Percentiles rank a stretch among this genome's conserved stretches.
Evolutionary conservation across 2,888 invertebrate species (phyloP).

Genomic region (Troides oblongomaculatus): DNA sequence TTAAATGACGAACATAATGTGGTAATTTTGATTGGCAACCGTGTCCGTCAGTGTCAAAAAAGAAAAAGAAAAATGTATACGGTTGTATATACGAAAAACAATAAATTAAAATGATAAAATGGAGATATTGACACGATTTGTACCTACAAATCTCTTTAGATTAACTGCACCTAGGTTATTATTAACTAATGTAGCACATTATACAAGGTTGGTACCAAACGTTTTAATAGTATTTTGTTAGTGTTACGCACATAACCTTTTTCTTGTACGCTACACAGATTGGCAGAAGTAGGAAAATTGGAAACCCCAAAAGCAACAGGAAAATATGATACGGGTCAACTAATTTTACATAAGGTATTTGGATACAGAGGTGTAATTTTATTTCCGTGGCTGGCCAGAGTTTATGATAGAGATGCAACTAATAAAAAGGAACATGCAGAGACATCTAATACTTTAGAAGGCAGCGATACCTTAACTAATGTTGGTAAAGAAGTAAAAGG

Average conservation of each 20-base stretch:
- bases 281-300: constrained; percentile 96
- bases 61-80: constrained; percentile 1
- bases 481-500: constrained; percentile 94
- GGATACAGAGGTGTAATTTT: constrained; percentile 98
- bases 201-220: constrained; percentile 59
- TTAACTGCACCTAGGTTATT: constrained; percentile 63
- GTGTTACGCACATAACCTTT: constrained; percentile 64
- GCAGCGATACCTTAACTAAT: constrained; percentile 65
- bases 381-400: constrained; percentile 97
- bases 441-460: constrained; percentile 47
- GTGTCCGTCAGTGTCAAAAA: background rate
- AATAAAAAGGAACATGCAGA: constrained; percentile 81
- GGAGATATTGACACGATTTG: constrained; percentile 74
- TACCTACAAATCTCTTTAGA: constrained; percentile 61
- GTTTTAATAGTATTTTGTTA: constrained; percentile 30
- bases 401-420: constrained; percentile 94
- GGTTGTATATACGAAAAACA: constrained; percentile 50
- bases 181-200: constrained; percentile 67
- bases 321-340: constrained; percentile 97
- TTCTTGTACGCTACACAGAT: constrained; percentile 74
- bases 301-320: constrained; percentile 92
- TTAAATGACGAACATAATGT: background rate
- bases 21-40: background rate
- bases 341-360: constrained; percentile 97
- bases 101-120: constrained; percentile 73